These are phyloP conservation scores for Tenthredo notha DNA, from an alignment of 2,888 invertebrate genomes.

Conservation along the genomic window DNA sequence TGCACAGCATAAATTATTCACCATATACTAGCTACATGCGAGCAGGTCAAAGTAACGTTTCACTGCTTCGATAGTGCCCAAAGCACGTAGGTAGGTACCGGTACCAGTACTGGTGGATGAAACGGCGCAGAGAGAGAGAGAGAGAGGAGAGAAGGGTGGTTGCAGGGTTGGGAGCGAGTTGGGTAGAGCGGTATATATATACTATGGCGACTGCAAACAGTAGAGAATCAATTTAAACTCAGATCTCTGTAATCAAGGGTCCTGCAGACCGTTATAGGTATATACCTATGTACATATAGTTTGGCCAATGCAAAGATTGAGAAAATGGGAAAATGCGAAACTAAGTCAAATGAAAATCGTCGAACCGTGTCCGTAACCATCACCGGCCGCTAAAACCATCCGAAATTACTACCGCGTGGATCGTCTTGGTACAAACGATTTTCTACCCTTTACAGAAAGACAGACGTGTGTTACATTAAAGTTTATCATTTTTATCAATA, in stretches of 20 bases:
- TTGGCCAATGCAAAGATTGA: slow-evolving; percentile 38
- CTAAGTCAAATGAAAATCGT: slow-evolving; percentile 8
- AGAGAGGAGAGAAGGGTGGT: neutral
- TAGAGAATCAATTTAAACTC: slow-evolving; percentile 74
- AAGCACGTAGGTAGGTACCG: slow-evolving; percentile 40
- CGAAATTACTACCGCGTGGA: neutral
- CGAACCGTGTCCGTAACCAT: neutral
- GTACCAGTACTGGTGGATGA: neutral
- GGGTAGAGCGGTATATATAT: slow-evolving; percentile 33
- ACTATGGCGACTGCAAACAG: slow-evolving; percentile 67
- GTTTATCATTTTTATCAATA: neutral
- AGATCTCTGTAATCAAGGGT: slow-evolving; percentile 76
- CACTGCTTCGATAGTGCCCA: slow-evolving; percentile 42
- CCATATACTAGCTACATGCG: neutral
- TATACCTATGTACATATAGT: slow-evolving; percentile 28
- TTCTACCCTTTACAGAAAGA: neutral
- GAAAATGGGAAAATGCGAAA: slow-evolving; percentile 49
- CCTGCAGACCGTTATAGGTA: slow-evolving; percentile 45
- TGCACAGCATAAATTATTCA: slow-evolving; percentile 26
- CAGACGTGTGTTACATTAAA: neutral
- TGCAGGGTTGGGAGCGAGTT: neutral
- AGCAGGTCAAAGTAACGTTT: slow-evolving; percentile 41
- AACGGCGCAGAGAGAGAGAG: neutral
- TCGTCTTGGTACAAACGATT: neutral
- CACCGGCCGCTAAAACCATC: neutral